A percentile compares a stretch with the other conserved stretches of the same genome.
Conservation (phyloP, 2,888 invertebrate species). For the Parnassius orleans region DNA sequence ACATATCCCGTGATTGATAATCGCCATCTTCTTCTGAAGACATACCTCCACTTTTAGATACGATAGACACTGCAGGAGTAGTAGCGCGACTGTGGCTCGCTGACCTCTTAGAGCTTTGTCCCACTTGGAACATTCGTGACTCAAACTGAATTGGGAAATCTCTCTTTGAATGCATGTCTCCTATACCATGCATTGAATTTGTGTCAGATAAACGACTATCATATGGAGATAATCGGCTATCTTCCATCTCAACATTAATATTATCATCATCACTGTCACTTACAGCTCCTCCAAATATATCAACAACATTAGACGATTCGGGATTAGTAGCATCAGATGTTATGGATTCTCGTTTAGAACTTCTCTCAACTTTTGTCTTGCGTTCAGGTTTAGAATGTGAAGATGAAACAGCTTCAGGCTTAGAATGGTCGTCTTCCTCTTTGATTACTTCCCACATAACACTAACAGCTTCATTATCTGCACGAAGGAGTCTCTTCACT, state of each 20-base stretch:
- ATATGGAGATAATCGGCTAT: slow-evolving; percentile 85
- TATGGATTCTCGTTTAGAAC: too few species aligned
- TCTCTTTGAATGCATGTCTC: slow-evolving; percentile 32
- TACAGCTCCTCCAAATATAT: slow-evolving; percentile 93
- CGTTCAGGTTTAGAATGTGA: too few species aligned
- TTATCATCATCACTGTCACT: slow-evolving; percentile 90
- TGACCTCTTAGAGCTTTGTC: slow-evolving; percentile 40
- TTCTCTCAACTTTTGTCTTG: too few species aligned
- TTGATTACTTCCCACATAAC: slow-evolving; percentile 92
- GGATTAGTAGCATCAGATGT: too few species aligned
- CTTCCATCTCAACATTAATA: slow-evolving; percentile 87
- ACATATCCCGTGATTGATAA: slow-evolving; percentile 50
- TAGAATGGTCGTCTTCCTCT: slow-evolving; percentile 85
- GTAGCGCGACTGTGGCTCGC: slow-evolving; percentile 42
- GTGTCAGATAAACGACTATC: slow-evolving; percentile 86
- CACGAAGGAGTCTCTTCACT: slow-evolving; percentile 91
- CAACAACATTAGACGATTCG: slow-evolving; percentile 52
- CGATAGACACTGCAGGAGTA: slow-evolving; percentile 42
- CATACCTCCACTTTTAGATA: slow-evolving; percentile 43
- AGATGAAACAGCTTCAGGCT: slow-evolving; percentile 30
- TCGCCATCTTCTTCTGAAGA: slow-evolving; percentile 64
- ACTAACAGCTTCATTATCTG: slow-evolving; percentile 92
- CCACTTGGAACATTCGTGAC: slow-evolving; percentile 40
- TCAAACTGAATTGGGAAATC: slow-evolving; percentile 38
- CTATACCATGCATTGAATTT: slow-evolving; percentile 44